Evolutionary conservation across 2,888 invertebrate genomes (phyloP).

Genomic region (Fissipunctia ypsillon): DNA sequence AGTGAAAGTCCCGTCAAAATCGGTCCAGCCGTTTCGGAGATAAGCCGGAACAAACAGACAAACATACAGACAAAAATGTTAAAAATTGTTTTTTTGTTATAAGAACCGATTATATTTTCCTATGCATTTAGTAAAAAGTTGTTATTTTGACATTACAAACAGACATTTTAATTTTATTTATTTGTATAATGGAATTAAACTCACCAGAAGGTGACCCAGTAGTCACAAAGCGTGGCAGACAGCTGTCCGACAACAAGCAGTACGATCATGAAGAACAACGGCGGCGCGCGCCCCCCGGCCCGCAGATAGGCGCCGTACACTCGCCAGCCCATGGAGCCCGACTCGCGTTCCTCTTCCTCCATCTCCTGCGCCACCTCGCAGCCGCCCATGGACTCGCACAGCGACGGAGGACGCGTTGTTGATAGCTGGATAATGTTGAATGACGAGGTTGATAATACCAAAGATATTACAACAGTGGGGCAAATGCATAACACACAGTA

Average conservation of each 20-base stretch:
- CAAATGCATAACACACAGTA: too few species aligned
- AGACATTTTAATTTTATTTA: too few species aligned
- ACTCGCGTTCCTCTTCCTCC: slow-evolving; percentile 91
- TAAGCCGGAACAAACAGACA: too few species aligned
- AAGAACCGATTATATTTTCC: too few species aligned
- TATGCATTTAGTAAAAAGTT: too few species aligned
- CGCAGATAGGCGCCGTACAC: slow-evolving; percentile 92
- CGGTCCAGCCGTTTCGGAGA: too few species aligned
- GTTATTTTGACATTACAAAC: too few species aligned
- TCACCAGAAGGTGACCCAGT: slow-evolving; percentile 94
- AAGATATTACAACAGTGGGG: not conserved
- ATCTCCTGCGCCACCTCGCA: slow-evolving; percentile 89
- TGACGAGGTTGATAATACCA: not conserved
- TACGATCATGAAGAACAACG: slow-evolving; percentile 88
- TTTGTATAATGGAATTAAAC: slow-evolving; percentile 16
- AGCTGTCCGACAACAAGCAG: slow-evolving; percentile 92
- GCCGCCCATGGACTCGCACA: slow-evolving; percentile 86
- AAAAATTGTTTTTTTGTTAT: too few species aligned
- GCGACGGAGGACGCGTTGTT: slow-evolving; percentile 85
- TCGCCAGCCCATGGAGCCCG: slow-evolving; percentile 92
- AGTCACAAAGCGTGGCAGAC: slow-evolving; percentile 93
- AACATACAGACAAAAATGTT: too few species aligned
- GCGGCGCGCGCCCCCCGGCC: slow-evolving; percentile 90
- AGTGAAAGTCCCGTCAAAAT: too few species aligned
- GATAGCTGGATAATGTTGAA: slow-evolving; percentile 77